Base-by-base conservation (phyloP, 2,888 invertebrate species). In the Charanyca ferruginea region DNA sequence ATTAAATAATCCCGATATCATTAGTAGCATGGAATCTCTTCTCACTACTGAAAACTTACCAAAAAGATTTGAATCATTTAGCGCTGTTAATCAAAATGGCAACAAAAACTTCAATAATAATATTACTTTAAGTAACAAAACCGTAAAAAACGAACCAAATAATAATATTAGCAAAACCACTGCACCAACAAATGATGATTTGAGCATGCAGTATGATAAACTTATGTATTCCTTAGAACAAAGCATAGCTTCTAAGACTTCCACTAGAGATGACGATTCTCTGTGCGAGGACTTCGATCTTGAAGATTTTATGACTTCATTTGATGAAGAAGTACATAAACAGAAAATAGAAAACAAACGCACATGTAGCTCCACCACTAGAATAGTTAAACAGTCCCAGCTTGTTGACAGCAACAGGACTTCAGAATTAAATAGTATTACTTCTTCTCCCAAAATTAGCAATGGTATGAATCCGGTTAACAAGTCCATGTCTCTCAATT, bases 231-330 rank as follows among this genome's bases (percentile, higher is more conserved):
- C 95, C 45, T 87, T 96, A 83, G 96, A 96, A 81, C 93, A 94
- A 87, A 94, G 94, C 76, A 91, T 94, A 84, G 89, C 91, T 58
- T 95, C 95, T 41, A 94, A 95, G 85, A 89, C 91, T 75, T 94
- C 95, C 3, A 88, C 90, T 25, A 93, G 94, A 86, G 95, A 96
- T 71, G 94, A 95, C 61, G 95, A 95, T 80, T 94, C 96, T 80
- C 91, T 96, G 32, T 96, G 96, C 79, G 96, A 96, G 87, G 96
- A 97, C 86, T 96, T 97, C 77, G 95, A 95, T 87, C 90, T 95
- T 73, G 97, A 97, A 85, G 97, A 97, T 89, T 96, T 97, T 84
- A 96, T 97, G 91, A 96, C 96, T 79, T 96, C 97, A 73, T 97
- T 97, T 86, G 97, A 97, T 79, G 97, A 97, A 81, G 96, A 97